These are phyloP conservation scores for Peromyscus eremicus DNA, from an alignment of 2,797 vertebrate species.

Conservation along the genomic window DNA sequence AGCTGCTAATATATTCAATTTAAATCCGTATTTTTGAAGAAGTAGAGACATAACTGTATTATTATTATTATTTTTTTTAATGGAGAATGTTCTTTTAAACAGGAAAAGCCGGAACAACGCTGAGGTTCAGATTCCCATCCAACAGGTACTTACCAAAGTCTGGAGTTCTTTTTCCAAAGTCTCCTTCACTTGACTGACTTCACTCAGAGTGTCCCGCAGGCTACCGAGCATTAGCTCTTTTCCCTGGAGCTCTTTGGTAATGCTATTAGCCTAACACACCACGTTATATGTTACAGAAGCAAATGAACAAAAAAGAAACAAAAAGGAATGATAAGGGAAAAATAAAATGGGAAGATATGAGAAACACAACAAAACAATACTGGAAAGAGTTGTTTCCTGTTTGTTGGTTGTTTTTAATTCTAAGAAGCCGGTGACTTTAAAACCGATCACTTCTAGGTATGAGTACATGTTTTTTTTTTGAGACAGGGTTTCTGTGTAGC, in stretches of 20 bases:
- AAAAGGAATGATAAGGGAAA: constrained; percentile 81
- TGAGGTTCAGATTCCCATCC: not conserved
- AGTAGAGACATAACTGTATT: not conserved
- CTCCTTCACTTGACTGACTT: constrained; percentile 91
- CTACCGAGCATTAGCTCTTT: constrained; percentile 91
- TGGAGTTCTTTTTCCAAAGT: constrained; percentile 92
- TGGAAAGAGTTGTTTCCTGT: constrained; percentile 47
- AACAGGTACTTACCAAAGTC: constrained; percentile 92
- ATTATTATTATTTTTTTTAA: not conserved
- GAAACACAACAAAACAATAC: constrained; percentile 61
- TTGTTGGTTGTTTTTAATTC: not conserved
- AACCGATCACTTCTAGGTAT: not conserved
- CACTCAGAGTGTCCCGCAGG: constrained; percentile 91
- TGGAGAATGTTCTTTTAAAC: not conserved
- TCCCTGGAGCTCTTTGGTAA: constrained; percentile 91
- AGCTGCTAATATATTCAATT: not conserved
- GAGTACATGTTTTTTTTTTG: not conserved
- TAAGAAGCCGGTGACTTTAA: constrained; percentile 43
- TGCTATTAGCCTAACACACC: constrained; percentile 90
- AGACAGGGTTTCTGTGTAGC: not conserved
- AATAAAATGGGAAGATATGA: constrained; percentile 71
- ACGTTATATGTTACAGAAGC: constrained; percentile 78
- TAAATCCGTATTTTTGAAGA: constrained; percentile 19
- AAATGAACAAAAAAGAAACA: constrained; percentile 78
- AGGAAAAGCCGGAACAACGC: not conserved